These are phyloP conservation scores for Bergia puertoricense DNA, from an alignment of 92 coral and sea anemone genomes.

Conservation along the genomic window DNA sequence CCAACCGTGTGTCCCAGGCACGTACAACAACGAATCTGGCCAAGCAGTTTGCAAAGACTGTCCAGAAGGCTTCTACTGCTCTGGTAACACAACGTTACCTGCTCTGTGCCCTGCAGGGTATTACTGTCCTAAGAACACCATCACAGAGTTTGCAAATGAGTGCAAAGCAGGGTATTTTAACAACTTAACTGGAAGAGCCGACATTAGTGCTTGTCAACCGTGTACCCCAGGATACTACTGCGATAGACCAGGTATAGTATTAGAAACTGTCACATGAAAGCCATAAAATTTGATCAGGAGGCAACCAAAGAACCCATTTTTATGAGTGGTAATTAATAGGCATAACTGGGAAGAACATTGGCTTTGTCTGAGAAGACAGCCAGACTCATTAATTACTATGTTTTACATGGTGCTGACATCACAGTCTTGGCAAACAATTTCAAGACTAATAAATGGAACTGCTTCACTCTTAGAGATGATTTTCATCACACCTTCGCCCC, in stretches of 20 bases:
- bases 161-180: constrained; percentile 89
- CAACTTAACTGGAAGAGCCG: constrained; percentile 82
- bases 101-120: constrained; percentile 85
- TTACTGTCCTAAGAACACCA: constrained; percentile 75
- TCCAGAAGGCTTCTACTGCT: constrained; percentile 90
- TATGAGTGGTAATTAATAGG: not conserved
- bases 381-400: no score
- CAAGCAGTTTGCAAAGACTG: constrained; percentile 72
- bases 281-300: not conserved
- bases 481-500: no score
- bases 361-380: no score
- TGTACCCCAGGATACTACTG: constrained; percentile 97
- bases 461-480: no score
- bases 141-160: constrained; percentile 65
- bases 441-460: no score
- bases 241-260: constrained; percentile 71
- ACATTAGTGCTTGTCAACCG: constrained; percentile 68
- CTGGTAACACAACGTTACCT: constrained; percentile 88
- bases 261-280: not conserved
- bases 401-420: no score
- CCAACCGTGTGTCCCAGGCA: constrained; percentile 74
- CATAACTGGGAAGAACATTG: no score
- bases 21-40: constrained; percentile 85
- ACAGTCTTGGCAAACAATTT: no score
- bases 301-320: no score